Evolutionary conservation across 1,140 invertebrate genomes (phyloP).

Genomic region (Elymnias hypermnestra): DNA sequence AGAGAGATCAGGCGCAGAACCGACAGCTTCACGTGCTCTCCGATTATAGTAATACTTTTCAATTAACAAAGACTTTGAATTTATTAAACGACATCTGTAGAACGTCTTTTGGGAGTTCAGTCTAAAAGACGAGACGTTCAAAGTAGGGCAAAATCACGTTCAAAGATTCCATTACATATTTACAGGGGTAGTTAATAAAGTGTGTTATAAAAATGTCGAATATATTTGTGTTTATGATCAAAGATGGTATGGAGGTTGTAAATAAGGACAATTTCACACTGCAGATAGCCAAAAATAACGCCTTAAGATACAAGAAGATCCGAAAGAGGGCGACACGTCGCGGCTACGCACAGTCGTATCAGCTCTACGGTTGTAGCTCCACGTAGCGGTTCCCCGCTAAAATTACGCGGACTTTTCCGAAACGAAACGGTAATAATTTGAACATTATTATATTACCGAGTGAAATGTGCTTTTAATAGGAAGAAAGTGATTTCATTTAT

Average conservation of each 20-base stretch:
- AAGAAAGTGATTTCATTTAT: conserved; percentile 1
- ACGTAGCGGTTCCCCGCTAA: conserved; percentile 19
- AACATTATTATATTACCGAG: neutral
- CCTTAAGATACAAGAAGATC: conserved; percentile 10
- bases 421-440: neutral
- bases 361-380: conserved; percentile 24
- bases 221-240: too few species aligned
- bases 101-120: too few species aligned
- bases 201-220: too few species aligned
- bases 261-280: conserved; percentile 9
- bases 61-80: too few species aligned
- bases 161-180: too few species aligned
- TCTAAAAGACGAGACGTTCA: too few species aligned
- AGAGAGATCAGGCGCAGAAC: too few species aligned
- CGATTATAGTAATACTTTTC: too few species aligned
- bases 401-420: conserved; percentile 13
- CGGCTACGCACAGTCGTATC: conserved; percentile 33
- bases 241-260: neutral
- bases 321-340: conserved; percentile 26
- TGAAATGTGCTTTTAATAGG: conserved; percentile 7
- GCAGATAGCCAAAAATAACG: conserved; percentile 8
- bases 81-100: too few species aligned
- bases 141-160: too few species aligned
- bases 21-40: too few species aligned
- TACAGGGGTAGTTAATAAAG: too few species aligned